Evolutionary conservation across 2,113 vertebrate species (phyloP), one percentile per base, ranked within the genome.

Genomic region (Eubucco bourcierii): DNA sequence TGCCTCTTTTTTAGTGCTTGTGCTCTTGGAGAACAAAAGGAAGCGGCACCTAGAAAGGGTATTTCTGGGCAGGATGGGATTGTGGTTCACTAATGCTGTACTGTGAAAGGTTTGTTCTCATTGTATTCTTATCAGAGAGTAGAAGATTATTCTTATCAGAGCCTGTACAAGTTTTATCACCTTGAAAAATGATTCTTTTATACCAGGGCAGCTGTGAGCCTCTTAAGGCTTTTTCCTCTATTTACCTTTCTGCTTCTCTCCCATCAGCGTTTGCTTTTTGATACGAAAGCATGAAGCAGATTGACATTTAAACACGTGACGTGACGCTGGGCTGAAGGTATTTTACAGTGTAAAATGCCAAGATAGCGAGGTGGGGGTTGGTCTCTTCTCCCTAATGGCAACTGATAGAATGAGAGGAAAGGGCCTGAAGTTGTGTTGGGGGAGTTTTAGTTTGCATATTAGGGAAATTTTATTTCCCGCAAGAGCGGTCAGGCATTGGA

Each of bases 61-160:
- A 92, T 94, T 94, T 96, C 92, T 94, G 87, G 72, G 81, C 89
- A 91, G 65, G 50, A 85, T 81, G 66, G 82, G 65, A 55, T 37
- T 93, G 92, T 96, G 93, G 87, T 80, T 92, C 87, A 44, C 72
- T 85, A 90, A 61, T n/a, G 52, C 33, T 84, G 33, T 56, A 31
- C 80, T 92, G 59, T 92, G 87, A 93, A 93, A 88, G 46, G 50
- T 80, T 95, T 84, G 73, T 88, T 94, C 79, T 83, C 52, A 83
- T 90, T 95, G 64, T 92, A 87, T 60, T 90, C 95, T 96, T 96
- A 95, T 96, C 94, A 94, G 65, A 91, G 47, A 37, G 53, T 34
- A 19, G 56, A 65, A 95, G 88, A 91, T 95, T 93, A 88, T 78
- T 71, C 90, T 96, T 96, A 96, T 95, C 95, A 88, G 65, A 93